Evolutionary conservation across 2,797 vertebrate species (phyloP), one percentile per base, ranked within the genome.

Genomic region (Xenentodon cancila): DNA sequence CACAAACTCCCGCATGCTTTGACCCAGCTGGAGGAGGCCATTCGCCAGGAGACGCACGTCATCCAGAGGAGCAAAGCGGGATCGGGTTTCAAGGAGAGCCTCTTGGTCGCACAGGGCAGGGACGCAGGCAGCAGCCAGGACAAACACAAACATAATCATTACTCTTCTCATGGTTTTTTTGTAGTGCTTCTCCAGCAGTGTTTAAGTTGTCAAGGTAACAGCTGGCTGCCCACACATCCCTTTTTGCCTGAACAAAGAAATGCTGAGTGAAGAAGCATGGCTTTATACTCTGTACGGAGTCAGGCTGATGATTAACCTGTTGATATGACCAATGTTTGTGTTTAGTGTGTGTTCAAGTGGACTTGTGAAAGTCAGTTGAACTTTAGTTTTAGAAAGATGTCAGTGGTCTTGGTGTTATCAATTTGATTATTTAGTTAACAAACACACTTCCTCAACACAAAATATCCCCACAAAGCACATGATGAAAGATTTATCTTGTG

Each of bases 21-120:
- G 95, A 2, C 97, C 97, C 22, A 98, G 89, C 87, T 98, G 96
- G 49, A 98, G 96, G 47, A 99, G 94, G 18, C 96, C 95, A 0
- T 93, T 96, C 5, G 95, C 95, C 73, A 95, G 82, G 59, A 98
- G 95, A 34, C 90, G 94, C 17, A 98, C 95, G 0, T 99, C 96
- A 0, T 97, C 95, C 83, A 96, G 71, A 70, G 95, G 95, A 1
- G 95, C 96, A 53, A 98, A 97, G 79, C 81, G 79, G 30, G 94
- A 93, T 44, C 90, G 94, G 0, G 89, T 25, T 64, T 95, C 94
- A 0, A 72, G 54, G 16, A 64, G 58, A 15, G 64, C 91, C 82
- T 45, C 80, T 57, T 17, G 63, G 56, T 69, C 77, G 37, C 89
- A 87, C 65, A 92, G 71, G 69, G 87, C 89, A 49, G 92, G 60